Evolutionary conservation across 2,113 vertebrate species (phyloP).

Genomic region (Speoplatyrhinus poulsoni): DNA sequence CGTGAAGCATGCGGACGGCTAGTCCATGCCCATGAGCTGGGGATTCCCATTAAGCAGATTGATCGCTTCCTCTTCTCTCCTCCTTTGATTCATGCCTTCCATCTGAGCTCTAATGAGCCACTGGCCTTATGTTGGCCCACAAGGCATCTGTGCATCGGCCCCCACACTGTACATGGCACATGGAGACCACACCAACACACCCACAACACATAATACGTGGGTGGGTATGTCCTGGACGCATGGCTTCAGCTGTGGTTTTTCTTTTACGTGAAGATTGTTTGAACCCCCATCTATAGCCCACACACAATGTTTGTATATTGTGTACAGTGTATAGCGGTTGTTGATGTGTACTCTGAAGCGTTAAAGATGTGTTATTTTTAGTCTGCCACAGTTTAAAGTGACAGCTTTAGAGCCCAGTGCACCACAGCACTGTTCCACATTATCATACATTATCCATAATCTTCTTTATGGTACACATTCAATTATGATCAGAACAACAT

Average conservation of each 20-base stretch:
- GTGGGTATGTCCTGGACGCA: neutral
- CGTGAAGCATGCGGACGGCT: constrained; percentile 58
- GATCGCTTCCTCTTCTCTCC: constrained; percentile 61
- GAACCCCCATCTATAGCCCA: neutral
- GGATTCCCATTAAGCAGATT: constrained; percentile 73
- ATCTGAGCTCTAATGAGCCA: constrained; percentile 79
- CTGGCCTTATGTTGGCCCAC: constrained; percentile 75
- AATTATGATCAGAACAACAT: constrained; percentile 63
- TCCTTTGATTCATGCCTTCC: constrained; percentile 82
- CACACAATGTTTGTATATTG: neutral
- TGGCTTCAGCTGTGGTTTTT: too few relatives aligned
- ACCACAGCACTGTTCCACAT: constrained; percentile 59
- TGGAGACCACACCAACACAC: constrained; percentile 36
- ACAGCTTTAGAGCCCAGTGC: constrained; percentile 57
- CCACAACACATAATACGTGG: constrained; percentile 5
- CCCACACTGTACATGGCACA: constrained; percentile 59
- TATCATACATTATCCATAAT: constrained; percentile 60
- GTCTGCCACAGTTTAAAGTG: constrained; percentile 51
- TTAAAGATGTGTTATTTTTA: constrained; percentile 47
- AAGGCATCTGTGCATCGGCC: constrained; percentile 75
- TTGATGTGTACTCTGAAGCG: constrained; percentile 23
- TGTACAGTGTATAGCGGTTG: constrained; percentile 3
- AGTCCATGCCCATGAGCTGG: constrained; percentile 69
- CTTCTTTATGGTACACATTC: constrained; percentile 41
- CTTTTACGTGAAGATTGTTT: too few relatives aligned